Evolutionary conservation across 2,113 vertebrate genomes (phyloP).

Genomic region (Phalacrocorax aristotelis): DNA sequence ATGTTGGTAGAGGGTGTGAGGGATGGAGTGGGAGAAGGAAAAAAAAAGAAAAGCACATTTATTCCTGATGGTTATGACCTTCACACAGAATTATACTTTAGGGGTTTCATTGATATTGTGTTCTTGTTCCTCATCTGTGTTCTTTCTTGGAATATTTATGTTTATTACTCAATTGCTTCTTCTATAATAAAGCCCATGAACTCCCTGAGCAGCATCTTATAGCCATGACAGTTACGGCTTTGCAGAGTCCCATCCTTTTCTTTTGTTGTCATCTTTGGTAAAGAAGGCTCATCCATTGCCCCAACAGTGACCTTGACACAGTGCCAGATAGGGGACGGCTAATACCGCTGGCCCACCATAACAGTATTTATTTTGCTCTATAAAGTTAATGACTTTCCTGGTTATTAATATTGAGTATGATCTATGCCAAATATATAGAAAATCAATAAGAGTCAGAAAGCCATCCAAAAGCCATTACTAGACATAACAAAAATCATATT

Average conservation of each 20-base stretch:
- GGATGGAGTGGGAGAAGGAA: background rate
- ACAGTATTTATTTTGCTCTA: slow-evolving; percentile 21
- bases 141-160: background rate
- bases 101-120: background rate
- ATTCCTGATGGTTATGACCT: background rate
- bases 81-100: background rate
- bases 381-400: slow-evolving; percentile 17
- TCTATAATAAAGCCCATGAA: background rate
- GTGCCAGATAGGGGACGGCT: background rate
- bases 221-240: background rate
- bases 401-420: slow-evolving; percentile 17
- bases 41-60: background rate
- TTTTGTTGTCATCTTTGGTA: background rate
- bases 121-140: background rate
- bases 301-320: background rate
- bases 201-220: background rate
- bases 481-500: slow-evolving; percentile 43
- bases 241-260: background rate
- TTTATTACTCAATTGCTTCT: background rate
- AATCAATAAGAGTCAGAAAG: slow-evolving; percentile 48
- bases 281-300: background rate
- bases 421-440: slow-evolving; percentile 55
- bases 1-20: background rate
- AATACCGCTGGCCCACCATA: background rate
- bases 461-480: slow-evolving; percentile 54